phyloP scores from a whole-genome alignment of 1,140 invertebrate genomes.

The Rhagoletis pomonella region DNA sequence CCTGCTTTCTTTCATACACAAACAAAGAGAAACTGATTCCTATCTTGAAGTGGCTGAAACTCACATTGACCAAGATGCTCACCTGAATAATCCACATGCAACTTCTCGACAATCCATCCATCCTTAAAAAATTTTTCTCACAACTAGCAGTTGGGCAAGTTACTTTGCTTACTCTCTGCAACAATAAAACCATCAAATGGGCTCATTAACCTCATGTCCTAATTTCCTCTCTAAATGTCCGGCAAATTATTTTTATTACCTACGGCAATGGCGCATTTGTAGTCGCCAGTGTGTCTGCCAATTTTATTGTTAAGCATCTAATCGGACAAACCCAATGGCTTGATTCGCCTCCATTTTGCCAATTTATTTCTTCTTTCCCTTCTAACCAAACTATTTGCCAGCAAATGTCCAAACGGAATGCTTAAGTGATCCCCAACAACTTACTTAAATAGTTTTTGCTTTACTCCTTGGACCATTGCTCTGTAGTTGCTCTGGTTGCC shows the following conservation, averaged over 20 bases:
- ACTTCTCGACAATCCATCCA: no score
- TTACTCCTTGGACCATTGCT: neutral
- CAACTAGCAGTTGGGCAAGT: neutral
- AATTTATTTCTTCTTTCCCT: neutral
- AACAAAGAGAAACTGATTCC: no score
- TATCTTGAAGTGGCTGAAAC: no score
- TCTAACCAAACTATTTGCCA: neutral
- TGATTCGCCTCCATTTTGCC: neutral
- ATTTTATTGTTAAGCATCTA: conserved; percentile 16
- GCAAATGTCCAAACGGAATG: neutral
- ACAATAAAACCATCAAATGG: conserved; percentile 18
- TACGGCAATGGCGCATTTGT: neutral
- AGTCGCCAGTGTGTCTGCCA: neutral
- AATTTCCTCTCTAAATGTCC: conserved; percentile 25
- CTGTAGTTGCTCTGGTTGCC: neutral
- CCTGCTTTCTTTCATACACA: no score
- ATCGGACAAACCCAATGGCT: neutral
- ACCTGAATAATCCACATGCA: no score
- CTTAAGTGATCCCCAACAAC: neutral
- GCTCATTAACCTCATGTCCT: conserved; percentile 6
- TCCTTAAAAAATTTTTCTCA: no score
- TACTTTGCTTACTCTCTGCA: neutral
- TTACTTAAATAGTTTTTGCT: neutral
- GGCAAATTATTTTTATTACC: conserved; percentile 48
- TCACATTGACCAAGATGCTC: no score